Percentiles rank a stretch among this genome's conserved stretches.
Conservation (phyloP, 2,888 invertebrate species). For the Scelioninae gen. 1 region DNA sequence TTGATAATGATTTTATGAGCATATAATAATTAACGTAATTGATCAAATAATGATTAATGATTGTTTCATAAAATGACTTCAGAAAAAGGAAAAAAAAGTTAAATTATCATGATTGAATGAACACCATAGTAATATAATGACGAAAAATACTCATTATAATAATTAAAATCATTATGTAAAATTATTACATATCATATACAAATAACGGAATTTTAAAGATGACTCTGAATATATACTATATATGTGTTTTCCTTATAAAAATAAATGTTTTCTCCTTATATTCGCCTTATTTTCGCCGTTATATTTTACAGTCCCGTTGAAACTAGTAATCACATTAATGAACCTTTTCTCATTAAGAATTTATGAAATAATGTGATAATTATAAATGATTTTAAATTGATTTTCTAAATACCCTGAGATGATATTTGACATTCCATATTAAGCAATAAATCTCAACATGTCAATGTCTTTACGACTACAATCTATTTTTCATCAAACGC, state of each 20-base stretch:
- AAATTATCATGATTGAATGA: not conserved
- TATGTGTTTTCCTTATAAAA: not conserved
- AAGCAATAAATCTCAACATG: too few relatives aligned
- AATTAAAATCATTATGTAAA: too few relatives aligned
- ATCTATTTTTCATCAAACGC: too few relatives aligned
- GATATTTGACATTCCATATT: too few relatives aligned
- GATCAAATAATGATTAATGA: not conserved
- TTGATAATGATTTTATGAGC: not conserved
- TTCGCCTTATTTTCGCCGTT: not conserved
- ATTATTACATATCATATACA: too few relatives aligned
- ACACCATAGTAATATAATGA: not conserved
- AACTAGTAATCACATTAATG: not conserved
- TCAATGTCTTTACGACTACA: too few relatives aligned
- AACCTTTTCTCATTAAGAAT: not conserved
- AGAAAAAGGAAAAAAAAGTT: not conserved
- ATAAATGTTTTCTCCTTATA: not conserved
- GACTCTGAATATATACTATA: too few relatives aligned
- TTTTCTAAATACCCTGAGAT: too few relatives aligned
- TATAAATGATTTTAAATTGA: slow-evolving; percentile 2
- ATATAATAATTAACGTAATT: not conserved
- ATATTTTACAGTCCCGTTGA: not conserved
- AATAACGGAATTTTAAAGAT: too few relatives aligned
- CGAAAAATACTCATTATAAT: not conserved
- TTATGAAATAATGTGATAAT: not conserved
- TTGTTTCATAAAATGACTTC: not conserved